Percentiles rank a stretch among this genome's conserved stretches.
phyloP scores from a whole-genome alignment of 2,797 vertebrate species.

The Catostomus latipinnis region DNA sequence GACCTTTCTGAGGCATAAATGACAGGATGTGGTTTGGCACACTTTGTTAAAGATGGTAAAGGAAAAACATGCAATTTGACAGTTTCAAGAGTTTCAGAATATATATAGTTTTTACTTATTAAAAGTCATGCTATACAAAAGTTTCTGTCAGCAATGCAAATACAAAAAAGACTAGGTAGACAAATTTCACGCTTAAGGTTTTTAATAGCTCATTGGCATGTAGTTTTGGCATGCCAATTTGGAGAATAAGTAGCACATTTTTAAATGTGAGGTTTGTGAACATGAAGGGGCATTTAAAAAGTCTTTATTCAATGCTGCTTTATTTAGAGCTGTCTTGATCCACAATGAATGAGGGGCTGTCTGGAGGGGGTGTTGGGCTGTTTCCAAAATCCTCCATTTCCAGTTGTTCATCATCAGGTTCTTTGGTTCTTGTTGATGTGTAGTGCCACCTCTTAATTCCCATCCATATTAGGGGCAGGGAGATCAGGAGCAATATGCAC shows the following conservation, averaged over 20 bases:
- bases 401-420: slow-evolving; percentile 8
- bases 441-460: slow-evolving; percentile 5
- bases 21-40: slow-evolving; percentile 24
- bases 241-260: not conserved
- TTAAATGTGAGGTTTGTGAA: not conserved
- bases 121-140: not conserved
- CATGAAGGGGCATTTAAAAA: not conserved
- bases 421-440: not conserved
- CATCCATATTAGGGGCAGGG: slow-evolving; percentile 25
- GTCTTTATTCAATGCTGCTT: not conserved
- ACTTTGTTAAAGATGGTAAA: not conserved
- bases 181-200: not conserved
- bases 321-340: not conserved
- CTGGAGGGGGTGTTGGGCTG: not conserved
- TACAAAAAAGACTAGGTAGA: not conserved
- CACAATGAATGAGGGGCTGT: not conserved
- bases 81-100: not conserved
- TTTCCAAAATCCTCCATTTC: slow-evolving; percentile 21
- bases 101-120: too few relatives aligned
- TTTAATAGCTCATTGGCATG: too few relatives aligned
- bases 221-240: too few relatives aligned
- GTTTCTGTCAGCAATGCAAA: not conserved
- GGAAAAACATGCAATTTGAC: slow-evolving; percentile 8
- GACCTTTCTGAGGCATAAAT: not conserved
- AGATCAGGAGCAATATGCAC: slow-evolving; percentile 25